Conservation (phyloP, 2,113 vertebrate genomes). For the Caranx ignobilis region DNA sequence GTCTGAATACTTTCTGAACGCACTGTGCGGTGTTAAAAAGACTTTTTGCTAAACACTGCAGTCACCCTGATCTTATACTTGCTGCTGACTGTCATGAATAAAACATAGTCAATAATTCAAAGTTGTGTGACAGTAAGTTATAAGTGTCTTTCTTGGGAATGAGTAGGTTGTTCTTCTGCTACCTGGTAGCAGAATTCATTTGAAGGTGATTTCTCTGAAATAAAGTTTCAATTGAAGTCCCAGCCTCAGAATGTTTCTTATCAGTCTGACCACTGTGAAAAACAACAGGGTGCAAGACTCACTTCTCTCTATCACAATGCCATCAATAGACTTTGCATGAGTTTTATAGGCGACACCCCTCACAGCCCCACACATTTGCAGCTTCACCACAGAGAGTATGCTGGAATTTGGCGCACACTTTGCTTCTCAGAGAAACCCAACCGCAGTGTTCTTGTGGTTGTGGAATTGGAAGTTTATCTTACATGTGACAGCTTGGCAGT, state of each 20-base stretch:
- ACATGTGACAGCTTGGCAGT: conserved; percentile 9
- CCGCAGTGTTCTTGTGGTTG: conserved; percentile 39
- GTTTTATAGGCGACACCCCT: conserved; percentile 18
- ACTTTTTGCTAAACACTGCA: not conserved
- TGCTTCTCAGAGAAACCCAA: conserved; percentile 46
- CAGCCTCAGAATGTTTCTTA: conserved; percentile 5
- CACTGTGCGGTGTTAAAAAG: no score
- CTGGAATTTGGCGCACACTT: conserved; percentile 34
- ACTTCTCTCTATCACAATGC: not conserved
- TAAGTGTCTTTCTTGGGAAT: conserved; percentile 22
- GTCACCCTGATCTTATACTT: not conserved
- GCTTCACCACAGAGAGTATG: conserved; percentile 38
- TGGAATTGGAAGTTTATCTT: conserved; percentile 24
- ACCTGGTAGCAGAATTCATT: not conserved
- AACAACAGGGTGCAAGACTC: not conserved
- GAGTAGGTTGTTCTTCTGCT: conserved; percentile 13
- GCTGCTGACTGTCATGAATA: not conserved
- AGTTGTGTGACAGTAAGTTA: not conserved
- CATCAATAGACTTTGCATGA: not conserved
- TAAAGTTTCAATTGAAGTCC: conserved; percentile 21
- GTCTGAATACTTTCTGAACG: no score
- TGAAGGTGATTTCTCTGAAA: conserved; percentile 45
- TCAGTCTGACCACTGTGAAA: conserved; percentile 25
- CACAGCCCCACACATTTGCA: conserved; percentile 39
- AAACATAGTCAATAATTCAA: not conserved